Percentiles rank a stretch among this genome's conserved stretches.
Evolutionary conservation across 1,140 invertebrate species (phyloP).

Genomic region (Vanessa tameamea): DNA sequence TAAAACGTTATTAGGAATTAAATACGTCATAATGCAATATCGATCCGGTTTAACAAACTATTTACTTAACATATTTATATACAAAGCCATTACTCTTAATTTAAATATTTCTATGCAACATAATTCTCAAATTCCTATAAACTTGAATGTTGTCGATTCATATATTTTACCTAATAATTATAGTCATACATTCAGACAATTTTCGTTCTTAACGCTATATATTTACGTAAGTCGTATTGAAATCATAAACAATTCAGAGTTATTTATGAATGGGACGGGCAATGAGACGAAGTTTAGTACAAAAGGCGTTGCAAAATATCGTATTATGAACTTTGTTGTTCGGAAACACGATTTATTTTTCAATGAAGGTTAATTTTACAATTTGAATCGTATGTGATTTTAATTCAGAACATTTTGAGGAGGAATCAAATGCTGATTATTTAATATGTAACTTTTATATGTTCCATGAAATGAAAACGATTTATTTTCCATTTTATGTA

Average conservation of each 20-base stretch:
- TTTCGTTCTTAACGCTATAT: constrained; percentile 17
- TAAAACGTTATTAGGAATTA: not conserved
- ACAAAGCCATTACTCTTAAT: constrained; percentile 8
- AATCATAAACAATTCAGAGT: constrained; percentile 26
- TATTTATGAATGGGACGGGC: constrained; percentile 28
- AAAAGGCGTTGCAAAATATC: not conserved
- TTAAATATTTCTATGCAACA: constrained; percentile 4
- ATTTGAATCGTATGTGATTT: not conserved
- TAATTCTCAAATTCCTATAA: constrained; percentile 14
- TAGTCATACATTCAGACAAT: constrained; percentile 12
- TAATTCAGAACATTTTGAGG: not conserved
- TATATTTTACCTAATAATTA: constrained; percentile 12
- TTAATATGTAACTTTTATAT: not conserved
- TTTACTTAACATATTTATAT: not conserved
- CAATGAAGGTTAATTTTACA: not conserved
- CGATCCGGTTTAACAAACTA: not conserved
- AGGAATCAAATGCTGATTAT: not conserved
- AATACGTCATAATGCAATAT: not conserved
- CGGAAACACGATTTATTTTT: not conserved
- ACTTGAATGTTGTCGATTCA: constrained; percentile 10
- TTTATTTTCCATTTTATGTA: no score
- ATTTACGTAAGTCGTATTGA: constrained; percentile 19
- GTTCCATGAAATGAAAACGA: no score
- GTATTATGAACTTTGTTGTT: not conserved
- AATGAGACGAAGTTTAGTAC: constrained; percentile 3